Evolutionary conservation across 2,113 vertebrate genomes (phyloP).

Genomic region (Labrus mixtus): DNA sequence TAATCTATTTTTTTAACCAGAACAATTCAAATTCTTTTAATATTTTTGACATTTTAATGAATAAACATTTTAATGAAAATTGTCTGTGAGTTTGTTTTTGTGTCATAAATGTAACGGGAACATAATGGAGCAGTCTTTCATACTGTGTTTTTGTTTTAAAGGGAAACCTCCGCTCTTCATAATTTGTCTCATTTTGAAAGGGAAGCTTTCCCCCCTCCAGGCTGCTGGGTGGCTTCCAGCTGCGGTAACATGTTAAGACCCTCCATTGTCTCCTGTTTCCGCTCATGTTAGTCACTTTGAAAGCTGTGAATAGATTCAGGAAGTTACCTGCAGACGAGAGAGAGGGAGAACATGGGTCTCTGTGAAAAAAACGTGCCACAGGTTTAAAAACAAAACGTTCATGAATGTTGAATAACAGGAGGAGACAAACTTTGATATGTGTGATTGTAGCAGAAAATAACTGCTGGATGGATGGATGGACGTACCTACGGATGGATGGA

Average conservation of each 20-base stretch:
- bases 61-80: too few relatives aligned
- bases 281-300: slow-evolving; percentile 45
- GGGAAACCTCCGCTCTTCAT: too few relatives aligned
- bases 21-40: slow-evolving; percentile 14
- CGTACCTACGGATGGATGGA: too few relatives aligned
- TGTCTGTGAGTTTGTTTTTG: background rate
- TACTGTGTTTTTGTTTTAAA: too few relatives aligned
- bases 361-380: too few relatives aligned
- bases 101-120: slow-evolving; percentile 13
- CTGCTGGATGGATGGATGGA: too few relatives aligned
- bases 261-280: slow-evolving; percentile 62
- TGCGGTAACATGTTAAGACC: slow-evolving; percentile 68
- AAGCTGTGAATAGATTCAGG: slow-evolving; percentile 66
- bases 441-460: too few relatives aligned
- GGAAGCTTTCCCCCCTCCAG: slow-evolving; percentile 64
- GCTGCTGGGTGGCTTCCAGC: slow-evolving; percentile 60
- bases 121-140: too few relatives aligned
- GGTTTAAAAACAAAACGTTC: too few relatives aligned
- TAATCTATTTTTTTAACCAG: slow-evolving; percentile 61
- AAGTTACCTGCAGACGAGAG: slow-evolving; percentile 38
- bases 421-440: too few relatives aligned
- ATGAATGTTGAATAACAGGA: too few relatives aligned
- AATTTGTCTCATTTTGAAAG: slow-evolving; percentile 57
- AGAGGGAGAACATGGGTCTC: too few relatives aligned
- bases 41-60: background rate